These are phyloP conservation scores for Galeopterus variegatus DNA, from an alignment of 2,113 vertebrate genomes.

Conservation along the genomic window DNA sequence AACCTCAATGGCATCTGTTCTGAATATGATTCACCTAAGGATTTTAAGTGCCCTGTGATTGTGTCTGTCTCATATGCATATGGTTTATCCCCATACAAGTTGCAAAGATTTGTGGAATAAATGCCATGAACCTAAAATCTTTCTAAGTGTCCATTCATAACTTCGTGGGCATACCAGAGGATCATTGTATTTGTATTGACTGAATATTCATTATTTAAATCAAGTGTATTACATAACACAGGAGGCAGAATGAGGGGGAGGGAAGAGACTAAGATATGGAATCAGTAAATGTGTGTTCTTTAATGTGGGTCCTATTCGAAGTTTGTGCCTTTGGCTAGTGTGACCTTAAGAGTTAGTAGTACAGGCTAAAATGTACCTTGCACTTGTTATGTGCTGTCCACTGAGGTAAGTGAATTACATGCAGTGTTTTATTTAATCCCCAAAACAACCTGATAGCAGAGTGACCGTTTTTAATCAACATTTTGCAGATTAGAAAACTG, in stretches of 20 bases:
- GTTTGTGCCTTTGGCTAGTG: neutral
- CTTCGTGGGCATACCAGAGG: neutral
- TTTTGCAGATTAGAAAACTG: constrained; percentile 62
- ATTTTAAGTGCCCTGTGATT: neutral
- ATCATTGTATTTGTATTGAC: neutral
- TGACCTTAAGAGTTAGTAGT: neutral
- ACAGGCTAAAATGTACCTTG: neutral
- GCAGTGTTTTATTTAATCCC: constrained; percentile 30
- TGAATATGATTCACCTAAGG: neutral
- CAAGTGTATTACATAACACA: neutral
- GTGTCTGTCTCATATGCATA: neutral
- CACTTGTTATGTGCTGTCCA: neutral
- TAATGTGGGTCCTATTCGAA: neutral
- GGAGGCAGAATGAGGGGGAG: neutral
- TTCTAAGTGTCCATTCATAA: neutral
- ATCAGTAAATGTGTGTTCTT: neutral
- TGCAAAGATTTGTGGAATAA: neutral
- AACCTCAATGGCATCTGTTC: neutral
- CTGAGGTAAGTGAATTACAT: constrained; percentile 29
- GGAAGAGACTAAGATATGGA: neutral
- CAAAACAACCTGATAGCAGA: constrained; percentile 13
- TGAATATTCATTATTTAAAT: constrained; percentile 28
- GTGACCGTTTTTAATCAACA: constrained; percentile 58
- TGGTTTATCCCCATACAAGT: neutral
- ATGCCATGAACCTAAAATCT: neutral